Base-by-base conservation (phyloP, 2,888 invertebrate species). In the Odontomyia ornata region DNA sequence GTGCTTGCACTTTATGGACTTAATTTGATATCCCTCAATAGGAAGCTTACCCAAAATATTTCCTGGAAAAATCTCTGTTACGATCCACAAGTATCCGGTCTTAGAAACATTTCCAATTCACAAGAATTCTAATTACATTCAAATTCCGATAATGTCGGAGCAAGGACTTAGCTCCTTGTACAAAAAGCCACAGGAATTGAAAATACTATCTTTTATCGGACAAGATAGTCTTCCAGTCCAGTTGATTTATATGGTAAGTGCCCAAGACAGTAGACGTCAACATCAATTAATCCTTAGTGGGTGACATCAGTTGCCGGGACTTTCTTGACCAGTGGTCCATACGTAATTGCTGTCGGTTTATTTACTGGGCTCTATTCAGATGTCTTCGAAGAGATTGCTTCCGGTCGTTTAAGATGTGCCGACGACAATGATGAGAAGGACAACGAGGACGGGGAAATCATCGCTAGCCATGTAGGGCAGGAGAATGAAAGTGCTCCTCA, bases 271-370 rank as follows among this genome's bases (percentile, higher is more conserved):
- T 13, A 25, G 21, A 69, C 25, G 69, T 69, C 69, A 69, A 69
- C 69, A 69, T 69, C 69, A 69, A 69, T 69, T 69, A 69, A 69
- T 69, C 69, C 69, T 47, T 69, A 47, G 69, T 47, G 69, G 69
- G 11, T 47, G 47, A 69, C 69, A 69, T 69, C 47, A 69, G 30
- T 69, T 43, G 69, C 15, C 25, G 69, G 69, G 46, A 9, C 25
- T 25, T 46, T 69, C 69, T 69, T 69, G 69, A 25, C 69, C 47
- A 69, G 9, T 69, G 47, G 27, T 69, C 69, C 69, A 15, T 25
- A 47, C 25, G 69, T 69, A 69, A 69, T 69, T 69, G 23, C 47
- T 69, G 25, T 46, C 13, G 9, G 69, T 69, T 69, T 69, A 69
- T 47, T 69, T 69, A 69, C 69, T 47, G 13, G 47, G 43, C 9